A percentile compares a stretch with the other conserved stretches of the same genome.
Conservation (phyloP, 2,797 vertebrate genomes). For the Atherinosoma microstoma region DNA sequence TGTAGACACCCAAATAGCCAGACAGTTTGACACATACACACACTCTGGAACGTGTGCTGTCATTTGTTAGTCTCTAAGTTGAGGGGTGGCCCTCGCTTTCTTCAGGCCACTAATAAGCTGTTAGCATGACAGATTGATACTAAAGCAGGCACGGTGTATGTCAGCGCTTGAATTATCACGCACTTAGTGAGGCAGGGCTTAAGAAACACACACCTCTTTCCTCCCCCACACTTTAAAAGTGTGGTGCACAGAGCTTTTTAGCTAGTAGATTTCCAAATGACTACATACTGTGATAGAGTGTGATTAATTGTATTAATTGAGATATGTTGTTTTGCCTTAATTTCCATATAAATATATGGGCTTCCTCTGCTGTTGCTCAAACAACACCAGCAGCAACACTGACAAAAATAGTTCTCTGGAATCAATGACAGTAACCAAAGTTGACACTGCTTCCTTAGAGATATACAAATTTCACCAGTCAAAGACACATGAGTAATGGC, state of each 20-base stretch:
- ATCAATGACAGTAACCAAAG: slow-evolving; percentile 1
- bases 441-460: slow-evolving; percentile 12
- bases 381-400: not conserved
- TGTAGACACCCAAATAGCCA: slow-evolving; percentile 53
- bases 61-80: slow-evolving; percentile 69
- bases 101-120: slow-evolving; percentile 84
- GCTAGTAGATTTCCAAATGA: slow-evolving; percentile 59
- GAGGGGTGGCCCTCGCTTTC: slow-evolving; percentile 76
- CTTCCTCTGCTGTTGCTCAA: not conserved
- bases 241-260: slow-evolving; percentile 47
- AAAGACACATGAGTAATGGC: slow-evolving; percentile 11
- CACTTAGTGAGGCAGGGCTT: slow-evolving; percentile 73
- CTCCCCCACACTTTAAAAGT: slow-evolving; percentile 50
- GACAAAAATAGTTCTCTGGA: slow-evolving; percentile 3
- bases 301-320: slow-evolving; percentile 12
- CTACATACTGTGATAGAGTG: slow-evolving; percentile 45
- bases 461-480: slow-evolving; percentile 9
- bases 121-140: slow-evolving; percentile 84
- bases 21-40: slow-evolving; percentile 60
- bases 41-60: slow-evolving; percentile 24
- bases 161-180: slow-evolving; percentile 82
- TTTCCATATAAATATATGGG: not conserved
- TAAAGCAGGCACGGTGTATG: slow-evolving; percentile 78
- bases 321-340: not conserved
- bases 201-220: slow-evolving; percentile 50